Base-by-base conservation (phyloP, 2,797 vertebrate genomes). In the Channa striata region DNA sequence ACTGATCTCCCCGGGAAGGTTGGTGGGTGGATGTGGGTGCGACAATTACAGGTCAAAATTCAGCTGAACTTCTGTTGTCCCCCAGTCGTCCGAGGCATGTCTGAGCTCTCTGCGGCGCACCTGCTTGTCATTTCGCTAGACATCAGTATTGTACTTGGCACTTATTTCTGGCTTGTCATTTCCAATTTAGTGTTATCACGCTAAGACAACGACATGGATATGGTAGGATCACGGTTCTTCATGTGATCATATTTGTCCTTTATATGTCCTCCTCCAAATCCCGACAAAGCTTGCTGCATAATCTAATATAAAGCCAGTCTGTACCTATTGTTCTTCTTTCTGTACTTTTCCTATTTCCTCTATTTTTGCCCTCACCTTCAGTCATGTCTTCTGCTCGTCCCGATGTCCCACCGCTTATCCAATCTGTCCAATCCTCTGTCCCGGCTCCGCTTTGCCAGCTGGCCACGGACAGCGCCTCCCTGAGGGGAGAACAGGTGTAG, bases 401-500 rank as follows among this genome's bases (percentile, higher is more conserved):
- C 64, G 78, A 68, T 63, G 62, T 90, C 93, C 92, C 79, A 80
- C 88, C 68, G 92, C 76, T 86, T 77, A 63, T 40, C 86, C 93
- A 91, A 92, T 93, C 93, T 93, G 92, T 92, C 90, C 90, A 21
- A 52, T 82, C 67, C 86, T 77, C 81, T 80, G 86, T 84, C 85
- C 87, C 47, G 5, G 67, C 61, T 66, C 61, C 11, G 48, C 62
- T 69, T 50, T 90, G 92, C 92, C 92, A 92, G 89, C 90, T 93
- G 93, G 93, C 90, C 68, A 8, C 0, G 21, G 68, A 78, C 81
- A 87, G 88, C 72, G 85, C 88, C 87, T 87, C 91, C 93, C 91
- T 6, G 86, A 91, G 85, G 88, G 80, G 87, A 85, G 78, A 68
- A 89, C 93, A 93, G 93, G 93, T 93, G 93, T 90, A 90, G 82